Evolutionary conservation across 2,888 invertebrate species (phyloP).

Genomic region (Graphium colonna): DNA sequence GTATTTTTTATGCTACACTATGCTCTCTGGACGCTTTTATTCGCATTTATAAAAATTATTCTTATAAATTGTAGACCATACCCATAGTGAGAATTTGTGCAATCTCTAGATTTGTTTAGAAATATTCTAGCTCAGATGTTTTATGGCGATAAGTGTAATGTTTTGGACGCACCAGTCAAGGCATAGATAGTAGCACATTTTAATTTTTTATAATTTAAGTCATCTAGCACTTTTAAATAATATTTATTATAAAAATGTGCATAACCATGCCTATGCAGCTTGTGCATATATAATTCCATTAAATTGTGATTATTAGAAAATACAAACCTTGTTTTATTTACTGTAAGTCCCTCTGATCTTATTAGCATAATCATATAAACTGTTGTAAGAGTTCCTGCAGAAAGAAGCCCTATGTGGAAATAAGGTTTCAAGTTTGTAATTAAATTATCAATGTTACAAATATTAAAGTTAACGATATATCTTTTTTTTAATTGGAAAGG

Average conservation of each 20-base stretch:
- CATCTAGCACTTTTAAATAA: conserved; percentile 65
- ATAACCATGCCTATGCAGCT: conserved; percentile 70
- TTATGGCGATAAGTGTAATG: conserved; percentile 43
- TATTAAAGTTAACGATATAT: too few relatives aligned
- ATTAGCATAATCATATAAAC: not conserved
- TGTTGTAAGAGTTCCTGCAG: not conserved
- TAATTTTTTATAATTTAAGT: conserved; percentile 55
- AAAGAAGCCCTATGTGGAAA: not conserved
- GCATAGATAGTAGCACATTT: conserved; percentile 62
- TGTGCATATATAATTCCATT: conserved; percentile 76
- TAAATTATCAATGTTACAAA: not conserved
- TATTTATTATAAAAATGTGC: conserved; percentile 67
- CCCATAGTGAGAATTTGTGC: conserved; percentile 38
- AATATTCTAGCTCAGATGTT: conserved; percentile 37
- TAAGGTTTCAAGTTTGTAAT: conserved; percentile 1
- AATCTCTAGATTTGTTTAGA: conserved; percentile 21
- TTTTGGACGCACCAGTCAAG: conserved; percentile 71
- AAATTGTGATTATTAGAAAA: conserved; percentile 73
- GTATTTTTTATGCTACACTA: conserved; percentile 18
- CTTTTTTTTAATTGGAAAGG: too few relatives aligned
- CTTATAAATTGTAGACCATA: conserved; percentile 29
- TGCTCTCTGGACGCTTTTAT: conserved; percentile 17
- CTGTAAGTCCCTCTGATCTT: not conserved
- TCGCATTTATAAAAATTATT: conserved; percentile 17
- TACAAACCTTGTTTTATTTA: conserved; percentile 17